These are phyloP conservation scores for Crax fasciolata DNA, from an alignment of 2,797 vertebrate genomes.

Conservation along the genomic window DNA sequence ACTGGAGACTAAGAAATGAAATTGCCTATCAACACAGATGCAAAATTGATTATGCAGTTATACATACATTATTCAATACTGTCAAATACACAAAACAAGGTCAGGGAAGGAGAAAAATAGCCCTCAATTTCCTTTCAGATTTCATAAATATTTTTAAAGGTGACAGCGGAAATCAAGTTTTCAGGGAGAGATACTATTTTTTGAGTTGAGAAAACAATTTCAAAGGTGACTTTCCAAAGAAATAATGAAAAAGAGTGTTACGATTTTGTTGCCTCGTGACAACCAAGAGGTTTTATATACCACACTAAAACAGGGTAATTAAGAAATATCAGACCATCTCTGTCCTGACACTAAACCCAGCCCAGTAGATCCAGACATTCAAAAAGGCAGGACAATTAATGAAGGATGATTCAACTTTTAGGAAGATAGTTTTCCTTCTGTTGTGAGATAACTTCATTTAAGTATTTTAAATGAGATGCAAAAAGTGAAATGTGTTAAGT, in stretches of 20 bases:
- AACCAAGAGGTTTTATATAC: not conserved
- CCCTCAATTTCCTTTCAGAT: not conserved
- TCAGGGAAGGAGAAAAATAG: slow-evolving; percentile 21
- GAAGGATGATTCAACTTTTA: not conserved
- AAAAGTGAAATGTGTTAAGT: slow-evolving; percentile 28
- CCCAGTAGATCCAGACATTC: not conserved
- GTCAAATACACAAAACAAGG: not conserved
- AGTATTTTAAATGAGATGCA: slow-evolving; percentile 22
- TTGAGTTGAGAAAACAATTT: not conserved
- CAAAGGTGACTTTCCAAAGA: not conserved
- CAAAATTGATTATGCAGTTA: not conserved
- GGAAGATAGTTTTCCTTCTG: not conserved
- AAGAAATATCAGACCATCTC: not conserved
- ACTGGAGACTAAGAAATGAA: slow-evolving; percentile 19
- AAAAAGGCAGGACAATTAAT: not conserved
- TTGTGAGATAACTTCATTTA: not conserved
- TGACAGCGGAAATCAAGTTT: not conserved
- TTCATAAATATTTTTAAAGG: slow-evolving; percentile 10
- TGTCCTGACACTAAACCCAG: not conserved
- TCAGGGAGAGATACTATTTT: not conserved
- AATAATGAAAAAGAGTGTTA: not conserved
- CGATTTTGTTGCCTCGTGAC: not conserved
- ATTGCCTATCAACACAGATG: not conserved
- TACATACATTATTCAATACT: not conserved
- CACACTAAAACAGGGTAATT: not conserved